A percentile compares a stretch with the other conserved stretches of the same genome.
phyloP scores from a whole-genome alignment of 2,888 invertebrate species.

The Coelinius sp. region DNA sequence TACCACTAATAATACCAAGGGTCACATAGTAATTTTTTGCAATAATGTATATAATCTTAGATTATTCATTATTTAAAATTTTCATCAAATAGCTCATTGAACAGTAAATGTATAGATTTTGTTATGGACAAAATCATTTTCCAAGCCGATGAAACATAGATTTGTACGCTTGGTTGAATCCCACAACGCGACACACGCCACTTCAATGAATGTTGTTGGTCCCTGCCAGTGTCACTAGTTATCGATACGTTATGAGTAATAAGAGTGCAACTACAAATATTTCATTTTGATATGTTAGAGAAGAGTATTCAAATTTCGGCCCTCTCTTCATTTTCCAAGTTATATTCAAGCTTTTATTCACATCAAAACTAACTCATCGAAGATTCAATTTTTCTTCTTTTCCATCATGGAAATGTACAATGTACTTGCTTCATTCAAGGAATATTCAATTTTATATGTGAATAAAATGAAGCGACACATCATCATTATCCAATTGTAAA shows the following conservation, averaged over 20 bases:
- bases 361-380: too few species aligned
- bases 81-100: background rate
- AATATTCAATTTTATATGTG: too few species aligned
- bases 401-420: too few species aligned
- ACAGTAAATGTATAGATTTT: constrained; percentile 21
- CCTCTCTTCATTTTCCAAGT: too few species aligned
- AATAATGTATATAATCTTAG: background rate
- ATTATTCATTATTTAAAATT: constrained; percentile 14
- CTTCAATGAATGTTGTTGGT: background rate
- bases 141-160: constrained; percentile 37
- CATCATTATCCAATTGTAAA: background rate
- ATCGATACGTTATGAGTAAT: background rate
- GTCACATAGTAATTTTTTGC: too few species aligned
- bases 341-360: too few species aligned
- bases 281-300: too few species aligned
- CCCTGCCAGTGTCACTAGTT: background rate
- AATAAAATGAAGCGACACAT: background rate
- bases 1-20: too few species aligned
- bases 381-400: too few species aligned
- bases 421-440: too few species aligned
- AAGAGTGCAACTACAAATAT: too few species aligned
- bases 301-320: too few species aligned
- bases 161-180: background rate
- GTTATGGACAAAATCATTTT: constrained; percentile 45
- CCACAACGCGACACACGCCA: background rate